Evolutionary conservation across 2,888 invertebrate genomes (phyloP), one percentile per base, ranked within the genome.

Genomic region (Erpobdella octoculata): DNA sequence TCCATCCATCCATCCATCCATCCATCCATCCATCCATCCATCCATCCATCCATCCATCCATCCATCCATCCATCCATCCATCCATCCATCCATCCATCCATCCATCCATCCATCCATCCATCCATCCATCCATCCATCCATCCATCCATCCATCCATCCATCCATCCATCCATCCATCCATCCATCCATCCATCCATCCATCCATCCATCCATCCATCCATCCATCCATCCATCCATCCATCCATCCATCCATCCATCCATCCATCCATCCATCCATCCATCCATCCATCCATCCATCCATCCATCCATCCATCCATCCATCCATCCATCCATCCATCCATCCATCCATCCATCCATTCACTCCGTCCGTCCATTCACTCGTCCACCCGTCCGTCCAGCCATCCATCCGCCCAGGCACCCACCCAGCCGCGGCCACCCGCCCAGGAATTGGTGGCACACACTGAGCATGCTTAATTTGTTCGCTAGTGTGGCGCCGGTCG

Each of bases 381-480:
- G 21, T 21, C 53, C 28, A 53, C 53, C 18, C 53, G 28, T 9
- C 28, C 53, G 28, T 53, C 21, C 53, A 9, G 28, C 6, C n/a
- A 8, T 53, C 53, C 8, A 53, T 53, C 53, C 12, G 18, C 48
- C 48, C 4, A 5, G 18, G n/a, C 9, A 3, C 25, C 48, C 9
- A 3, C 12, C 48, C 48, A 21, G 2, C 46, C 53, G 21, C 4
- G 12, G 12, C 9, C 53, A n/a, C 18, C 41, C 41, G 41, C 18
- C 18, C 53, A 25, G 21, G 8, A 53, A 53, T 53, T 28, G 53
- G 18, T 25, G 53, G 53, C 53, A n/a, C 53, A 53, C 53, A 25
- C n/a, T 53, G 21, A 53, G 53, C 53, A 53, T 25, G 53, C 53
- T 53, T 53, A 53, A 53, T 53, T 53, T 53, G 53, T 53, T 28